Evolutionary conservation across 2,113 vertebrate species (phyloP).

Genomic region (Ptilorrhoa leucosticta): DNA sequence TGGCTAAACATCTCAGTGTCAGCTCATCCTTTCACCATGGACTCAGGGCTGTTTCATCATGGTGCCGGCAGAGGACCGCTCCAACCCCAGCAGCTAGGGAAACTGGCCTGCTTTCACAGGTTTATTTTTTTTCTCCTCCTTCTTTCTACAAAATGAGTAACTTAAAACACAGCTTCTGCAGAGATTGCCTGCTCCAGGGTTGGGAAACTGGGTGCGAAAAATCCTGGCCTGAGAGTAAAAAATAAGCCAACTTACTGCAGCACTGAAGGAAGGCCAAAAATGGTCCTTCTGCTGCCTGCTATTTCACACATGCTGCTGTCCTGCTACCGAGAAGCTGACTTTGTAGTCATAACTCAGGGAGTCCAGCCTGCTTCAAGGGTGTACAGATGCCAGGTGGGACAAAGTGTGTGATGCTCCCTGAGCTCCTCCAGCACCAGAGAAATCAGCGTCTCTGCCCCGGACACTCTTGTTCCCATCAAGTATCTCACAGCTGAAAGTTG

Average conservation of each 20-base stretch:
- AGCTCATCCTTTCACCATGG: background rate
- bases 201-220: background rate
- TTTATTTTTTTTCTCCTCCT: background rate
- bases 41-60: accelerated
- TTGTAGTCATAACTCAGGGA: background rate
- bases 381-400: background rate
- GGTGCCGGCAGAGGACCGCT: accelerated
- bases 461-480: background rate
- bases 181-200: background rate
- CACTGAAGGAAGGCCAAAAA: background rate
- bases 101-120: background rate
- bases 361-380: background rate
- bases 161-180: background rate
- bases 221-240: background rate
- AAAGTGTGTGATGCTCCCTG: background rate
- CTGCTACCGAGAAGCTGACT: background rate
- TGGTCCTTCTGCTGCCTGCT: background rate
- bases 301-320: background rate
- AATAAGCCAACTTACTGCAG: background rate
- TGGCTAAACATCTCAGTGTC: background rate
- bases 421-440: background rate
- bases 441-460: accelerated
- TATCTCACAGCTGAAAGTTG: background rate
- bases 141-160: background rate
- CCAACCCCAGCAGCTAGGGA: background rate